phyloP scores from a whole-genome alignment of 2,888 invertebrate genomes.

The Orthonevra nobilis region DNA sequence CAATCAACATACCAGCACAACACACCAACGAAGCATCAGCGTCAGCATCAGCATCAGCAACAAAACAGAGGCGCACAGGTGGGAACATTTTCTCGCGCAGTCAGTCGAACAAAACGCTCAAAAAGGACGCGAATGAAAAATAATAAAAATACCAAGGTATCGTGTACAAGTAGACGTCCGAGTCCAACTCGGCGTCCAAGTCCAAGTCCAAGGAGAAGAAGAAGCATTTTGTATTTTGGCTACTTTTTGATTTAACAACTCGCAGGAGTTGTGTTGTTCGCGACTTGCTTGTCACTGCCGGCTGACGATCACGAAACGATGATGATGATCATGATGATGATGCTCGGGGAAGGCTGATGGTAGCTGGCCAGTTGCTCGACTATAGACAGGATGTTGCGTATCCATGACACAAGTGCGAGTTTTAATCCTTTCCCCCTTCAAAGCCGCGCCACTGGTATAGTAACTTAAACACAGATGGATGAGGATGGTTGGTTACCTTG shows the following conservation, averaged over 20 bases:
- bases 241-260: conserved; percentile 72
- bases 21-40: too few relatives aligned
- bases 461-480: conserved; percentile 41
- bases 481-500: conserved; percentile 28
- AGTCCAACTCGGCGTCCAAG: too few relatives aligned
- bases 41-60: conserved; percentile 24
- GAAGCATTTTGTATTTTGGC: conserved; percentile 71
- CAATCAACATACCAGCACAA: conserved; percentile 71
- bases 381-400: conserved; percentile 67
- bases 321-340: conserved; percentile 31
- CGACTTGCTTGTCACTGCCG: conserved; percentile 65
- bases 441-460: conserved; percentile 13
- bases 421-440: conserved; percentile 56
- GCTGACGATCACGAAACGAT: too few relatives aligned
- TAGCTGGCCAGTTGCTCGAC: too few relatives aligned
- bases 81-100: conserved; percentile 63
- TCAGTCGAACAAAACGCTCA: conserved; percentile 22
- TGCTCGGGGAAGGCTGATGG: too few relatives aligned
- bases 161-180: too few relatives aligned
- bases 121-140: conserved; percentile 40
- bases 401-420: conserved; percentile 45
- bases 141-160: conserved; percentile 66
- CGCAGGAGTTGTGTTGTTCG: conserved; percentile 58
- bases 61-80: conserved; percentile 65
- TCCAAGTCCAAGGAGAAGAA: conserved; percentile 5